phyloP scores from a whole-genome alignment of 2,113 vertebrate genomes.

The Antennarius striatus region DNA sequence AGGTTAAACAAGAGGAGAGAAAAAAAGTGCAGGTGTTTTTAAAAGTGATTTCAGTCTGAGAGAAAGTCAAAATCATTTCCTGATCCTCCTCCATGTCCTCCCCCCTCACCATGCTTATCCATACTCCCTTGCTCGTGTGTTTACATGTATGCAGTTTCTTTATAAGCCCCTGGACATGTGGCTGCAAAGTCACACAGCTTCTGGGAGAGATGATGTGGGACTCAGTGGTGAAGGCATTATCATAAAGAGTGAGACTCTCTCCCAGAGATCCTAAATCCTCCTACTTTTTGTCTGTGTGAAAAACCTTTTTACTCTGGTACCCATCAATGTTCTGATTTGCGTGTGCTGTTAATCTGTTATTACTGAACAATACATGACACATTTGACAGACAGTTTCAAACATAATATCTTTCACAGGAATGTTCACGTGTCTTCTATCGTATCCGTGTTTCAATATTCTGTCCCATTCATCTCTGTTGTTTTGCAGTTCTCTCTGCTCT shows the following conservation, averaged over 20 bases:
- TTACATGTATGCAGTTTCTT: constrained; percentile 6
- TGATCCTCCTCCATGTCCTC: background rate
- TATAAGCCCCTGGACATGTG: constrained; percentile 24
- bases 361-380: background rate
- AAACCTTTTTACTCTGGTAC: background rate
- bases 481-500: background rate
- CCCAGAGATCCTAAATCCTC: constrained; percentile 33
- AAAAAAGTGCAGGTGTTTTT: background rate
- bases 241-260: constrained; percentile 36
- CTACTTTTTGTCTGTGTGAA: constrained; percentile 38
- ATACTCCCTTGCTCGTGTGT: background rate
- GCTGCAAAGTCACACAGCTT: constrained; percentile 28
- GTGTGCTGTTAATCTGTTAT: background rate
- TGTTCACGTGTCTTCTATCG: no score
- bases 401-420: no score
- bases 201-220: constrained; percentile 16
- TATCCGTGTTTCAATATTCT: background rate
- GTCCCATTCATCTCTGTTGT: background rate
- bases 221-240: constrained; percentile 31
- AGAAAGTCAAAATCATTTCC: background rate
- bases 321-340: no score
- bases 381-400: no score
- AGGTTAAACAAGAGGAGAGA: constrained; percentile 33
- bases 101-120: background rate
- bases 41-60: background rate